Conservation (phyloP, 1,140 invertebrate species). For the Nilaparvata lugens region DNA sequence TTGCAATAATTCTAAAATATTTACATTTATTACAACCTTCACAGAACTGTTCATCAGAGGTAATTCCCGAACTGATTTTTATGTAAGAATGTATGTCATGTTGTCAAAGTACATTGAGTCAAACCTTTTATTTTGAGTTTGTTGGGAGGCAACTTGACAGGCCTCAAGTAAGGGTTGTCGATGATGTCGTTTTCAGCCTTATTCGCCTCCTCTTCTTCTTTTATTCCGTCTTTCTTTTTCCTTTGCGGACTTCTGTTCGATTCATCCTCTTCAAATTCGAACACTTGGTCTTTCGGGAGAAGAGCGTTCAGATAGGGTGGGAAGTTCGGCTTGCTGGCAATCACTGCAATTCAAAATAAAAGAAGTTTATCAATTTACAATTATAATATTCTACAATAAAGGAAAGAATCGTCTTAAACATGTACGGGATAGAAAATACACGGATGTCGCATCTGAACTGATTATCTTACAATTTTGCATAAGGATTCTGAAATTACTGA, state of each 20-base stretch:
- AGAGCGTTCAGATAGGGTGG: conserved; percentile 78
- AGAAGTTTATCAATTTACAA: not conserved
- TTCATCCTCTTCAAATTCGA: conserved; percentile 81
- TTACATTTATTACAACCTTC: too few relatives aligned
- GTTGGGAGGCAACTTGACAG: conserved; percentile 46
- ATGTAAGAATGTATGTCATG: too few relatives aligned
- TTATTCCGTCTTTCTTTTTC: conserved; percentile 33
- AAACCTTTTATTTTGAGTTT: conserved; percentile 24
- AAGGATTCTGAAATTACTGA: too few relatives aligned
- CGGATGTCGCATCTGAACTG: too few relatives aligned
- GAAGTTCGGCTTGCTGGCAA: conserved; percentile 73
- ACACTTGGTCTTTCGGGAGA: conserved; percentile 87
- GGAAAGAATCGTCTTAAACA: too few relatives aligned
- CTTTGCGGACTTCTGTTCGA: conserved; percentile 44
- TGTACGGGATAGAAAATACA: too few relatives aligned
- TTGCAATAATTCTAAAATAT: too few relatives aligned
- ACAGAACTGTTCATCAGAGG: too few relatives aligned
- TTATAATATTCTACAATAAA: too few relatives aligned
- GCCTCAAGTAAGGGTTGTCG: conserved; percentile 80
- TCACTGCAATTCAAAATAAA: conserved; percentile 53
- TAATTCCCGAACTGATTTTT: too few relatives aligned
- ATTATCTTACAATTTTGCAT: too few relatives aligned
- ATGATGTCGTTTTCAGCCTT: conserved; percentile 50
- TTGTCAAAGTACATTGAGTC: not conserved
- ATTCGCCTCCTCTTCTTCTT: conserved; percentile 40